Percentiles rank a stretch among this genome's conserved stretches.
Conservation (phyloP, 1,140 invertebrate species). For the Achroia grisella region DNA sequence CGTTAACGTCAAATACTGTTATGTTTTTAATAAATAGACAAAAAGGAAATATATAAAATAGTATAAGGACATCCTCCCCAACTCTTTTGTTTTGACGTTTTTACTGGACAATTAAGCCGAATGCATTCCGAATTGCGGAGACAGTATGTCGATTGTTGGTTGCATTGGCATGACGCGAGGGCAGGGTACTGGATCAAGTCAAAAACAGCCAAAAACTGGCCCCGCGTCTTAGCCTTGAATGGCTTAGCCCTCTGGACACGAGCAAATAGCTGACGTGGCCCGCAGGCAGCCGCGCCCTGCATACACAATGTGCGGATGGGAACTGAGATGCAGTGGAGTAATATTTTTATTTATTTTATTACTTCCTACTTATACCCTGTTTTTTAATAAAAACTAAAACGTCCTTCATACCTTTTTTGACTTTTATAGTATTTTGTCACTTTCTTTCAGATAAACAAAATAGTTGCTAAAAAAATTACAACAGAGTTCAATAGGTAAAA, state of each 20-base stretch:
- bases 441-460: no score
- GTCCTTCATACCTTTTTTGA: no score
- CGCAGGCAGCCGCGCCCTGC: constrained; percentile 59
- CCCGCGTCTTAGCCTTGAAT: constrained; percentile 69
- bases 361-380: no score
- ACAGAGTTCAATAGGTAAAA: no score
- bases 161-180: constrained; percentile 2
- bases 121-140: constrained; percentile 1
- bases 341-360: not conserved
- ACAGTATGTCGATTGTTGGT: not conserved
- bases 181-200: constrained; percentile 48
- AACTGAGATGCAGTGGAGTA: constrained; percentile 32
- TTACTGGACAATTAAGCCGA: constrained; percentile 1
- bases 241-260: constrained; percentile 69
- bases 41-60: no score
- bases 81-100: constrained; percentile 6
- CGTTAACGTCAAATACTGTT: no score
- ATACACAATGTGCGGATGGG: constrained; percentile 58
- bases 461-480: no score
- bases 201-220: constrained; percentile 64
- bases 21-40: no score
- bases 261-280: constrained; percentile 71
- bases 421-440: no score
- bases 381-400: no score
- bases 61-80: no score